Conservation (phyloP, 2,888 invertebrate genomes). For the Drosophila flavopinicola region DNA sequence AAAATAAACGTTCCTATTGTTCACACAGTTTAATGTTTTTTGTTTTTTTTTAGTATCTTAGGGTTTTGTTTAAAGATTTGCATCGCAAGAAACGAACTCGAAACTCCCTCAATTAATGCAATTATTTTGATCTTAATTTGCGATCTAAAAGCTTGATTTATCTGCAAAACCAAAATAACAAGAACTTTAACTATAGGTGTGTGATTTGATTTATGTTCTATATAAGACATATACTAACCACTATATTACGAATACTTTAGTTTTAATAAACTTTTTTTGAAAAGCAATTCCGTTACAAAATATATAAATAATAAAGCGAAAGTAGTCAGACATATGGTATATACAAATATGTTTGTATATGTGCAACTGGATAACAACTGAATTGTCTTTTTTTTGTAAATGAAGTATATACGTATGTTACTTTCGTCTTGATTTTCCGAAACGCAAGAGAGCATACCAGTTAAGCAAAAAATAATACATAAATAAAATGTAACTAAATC, state of each 20-base stretch:
- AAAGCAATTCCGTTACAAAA: slow-evolving; percentile 21
- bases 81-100: slow-evolving; percentile 18
- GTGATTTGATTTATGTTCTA: slow-evolving; percentile 24
- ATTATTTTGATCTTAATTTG: slow-evolving; percentile 51
- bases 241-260: slow-evolving; percentile 18
- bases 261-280: slow-evolving; percentile 13
- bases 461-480: slow-evolving; percentile 24
- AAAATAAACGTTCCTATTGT: slow-evolving; percentile 41
- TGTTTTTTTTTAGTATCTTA: not conserved
- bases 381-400: slow-evolving; percentile 6
- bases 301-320: slow-evolving; percentile 6
- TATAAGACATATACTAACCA: slow-evolving; percentile 21
- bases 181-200: slow-evolving; percentile 25
- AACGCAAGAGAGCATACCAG: slow-evolving; percentile 38
- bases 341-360: slow-evolving; percentile 1
- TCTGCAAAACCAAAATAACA: not conserved
- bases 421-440: slow-evolving; percentile 21
- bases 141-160: slow-evolving; percentile 15
- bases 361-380: slow-evolving; percentile 9
- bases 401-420: slow-evolving; percentile 1
- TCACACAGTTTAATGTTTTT: slow-evolving; percentile 21
- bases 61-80: not conserved
- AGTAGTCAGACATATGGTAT: not conserved
- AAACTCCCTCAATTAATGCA: slow-evolving; percentile 69
- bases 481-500: slow-evolving; percentile 22